Evolutionary conservation across 2,888 invertebrate species (phyloP).

Genomic region (Calliopum simillimum): DNA sequence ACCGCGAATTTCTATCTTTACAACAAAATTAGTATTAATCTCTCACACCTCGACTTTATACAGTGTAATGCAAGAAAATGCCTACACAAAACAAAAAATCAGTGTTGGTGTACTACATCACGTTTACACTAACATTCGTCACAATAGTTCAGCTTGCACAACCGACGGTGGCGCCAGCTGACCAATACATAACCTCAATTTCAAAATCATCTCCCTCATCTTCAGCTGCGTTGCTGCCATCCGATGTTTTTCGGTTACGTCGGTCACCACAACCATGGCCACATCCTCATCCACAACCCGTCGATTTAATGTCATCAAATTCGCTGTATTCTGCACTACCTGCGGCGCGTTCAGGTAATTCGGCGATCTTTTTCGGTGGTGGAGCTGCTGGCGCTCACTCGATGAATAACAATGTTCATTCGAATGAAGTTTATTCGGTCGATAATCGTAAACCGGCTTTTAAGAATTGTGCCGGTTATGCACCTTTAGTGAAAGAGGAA

Average conservation of each 20-base stretch:
- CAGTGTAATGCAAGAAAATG: constrained; percentile 57
- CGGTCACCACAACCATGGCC: constrained; percentile 46
- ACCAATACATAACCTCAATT: neutral
- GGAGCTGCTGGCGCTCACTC: neutral
- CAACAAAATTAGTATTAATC: neutral
- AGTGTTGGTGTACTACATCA: constrained; percentile 14
- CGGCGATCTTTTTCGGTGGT: constrained; percentile 34
- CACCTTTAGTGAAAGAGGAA: constrained; percentile 84
- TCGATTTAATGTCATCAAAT: constrained; percentile 45
- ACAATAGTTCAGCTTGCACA: constrained; percentile 29
- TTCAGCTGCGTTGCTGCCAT: constrained; percentile 23
- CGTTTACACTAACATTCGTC: constrained; percentile 35
- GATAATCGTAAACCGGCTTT: constrained; percentile 92
- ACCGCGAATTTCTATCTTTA: too few species aligned
- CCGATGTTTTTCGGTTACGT: constrained; percentile 41
- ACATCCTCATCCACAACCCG: constrained; percentile 43
- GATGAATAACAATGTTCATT: constrained; percentile 45
- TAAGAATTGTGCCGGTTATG: constrained; percentile 84
- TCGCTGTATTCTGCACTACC: constrained; percentile 52
- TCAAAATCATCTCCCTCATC: constrained; percentile 27
- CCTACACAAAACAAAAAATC: constrained; percentile 40
- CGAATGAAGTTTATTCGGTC: constrained; percentile 53
- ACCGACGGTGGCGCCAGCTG: constrained; percentile 14
- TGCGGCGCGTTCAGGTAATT: constrained; percentile 46
- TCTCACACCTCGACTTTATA: constrained; percentile 3